Evolutionary conservation across 2,113 vertebrate species (phyloP).

Genomic region (Pterophyllum scalare): DNA sequence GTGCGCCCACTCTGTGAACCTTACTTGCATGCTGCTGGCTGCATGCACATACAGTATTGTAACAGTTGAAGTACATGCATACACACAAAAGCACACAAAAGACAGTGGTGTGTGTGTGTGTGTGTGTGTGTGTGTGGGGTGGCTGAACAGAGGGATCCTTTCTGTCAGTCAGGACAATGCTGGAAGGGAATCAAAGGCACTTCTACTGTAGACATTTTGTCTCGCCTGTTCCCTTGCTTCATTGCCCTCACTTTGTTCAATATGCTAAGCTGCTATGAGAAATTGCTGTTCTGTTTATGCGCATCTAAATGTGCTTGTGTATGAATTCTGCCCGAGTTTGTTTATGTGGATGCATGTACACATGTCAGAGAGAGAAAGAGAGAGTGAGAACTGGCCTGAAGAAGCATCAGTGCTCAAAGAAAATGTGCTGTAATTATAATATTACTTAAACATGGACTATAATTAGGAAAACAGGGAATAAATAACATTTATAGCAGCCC

Average conservation of each 20-base stretch:
- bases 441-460: conserved; percentile 23
- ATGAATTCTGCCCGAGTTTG: background rate
- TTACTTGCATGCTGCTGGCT: conserved; percentile 47
- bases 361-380: conserved; percentile 7
- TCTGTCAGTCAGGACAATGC: conserved; percentile 80
- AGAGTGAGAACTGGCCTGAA: conserved; percentile 12
- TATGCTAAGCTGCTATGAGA: conserved; percentile 32
- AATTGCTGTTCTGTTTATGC: conserved; percentile 13
- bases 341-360: background rate
- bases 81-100: conserved; percentile 39
- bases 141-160: conserved; percentile 78
- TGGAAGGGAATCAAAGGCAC: conserved; percentile 78
- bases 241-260: conserved; percentile 49
- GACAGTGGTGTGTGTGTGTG: conserved; percentile 8
- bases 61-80: conserved; percentile 42
- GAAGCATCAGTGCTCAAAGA: conserved; percentile 20
- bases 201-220: conserved; percentile 71
- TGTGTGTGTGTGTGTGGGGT: conserved; percentile 20
- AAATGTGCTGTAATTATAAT: conserved; percentile 55
- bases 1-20: conserved; percentile 55
- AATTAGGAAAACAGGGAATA: conserved; percentile 46
- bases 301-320: conserved; percentile 17
- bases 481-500: conserved; percentile 11
- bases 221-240: conserved; percentile 44
- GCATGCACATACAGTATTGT: conserved; percentile 32